Conservation (phyloP, 2,888 invertebrate genomes). For the Bombyx huttoni region DNA sequence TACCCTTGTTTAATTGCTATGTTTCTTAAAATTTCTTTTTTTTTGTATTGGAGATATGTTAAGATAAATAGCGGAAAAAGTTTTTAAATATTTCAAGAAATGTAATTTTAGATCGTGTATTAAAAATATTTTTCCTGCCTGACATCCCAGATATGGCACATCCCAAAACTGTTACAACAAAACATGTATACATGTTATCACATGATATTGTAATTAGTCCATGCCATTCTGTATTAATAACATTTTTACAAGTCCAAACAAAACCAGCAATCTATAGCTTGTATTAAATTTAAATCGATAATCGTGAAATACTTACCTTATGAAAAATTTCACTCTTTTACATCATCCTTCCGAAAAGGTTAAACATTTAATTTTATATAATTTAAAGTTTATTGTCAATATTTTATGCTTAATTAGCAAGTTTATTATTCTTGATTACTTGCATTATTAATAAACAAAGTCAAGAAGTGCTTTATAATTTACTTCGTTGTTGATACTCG, state of each 20-base stretch:
- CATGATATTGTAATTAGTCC: background rate
- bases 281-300: background rate
- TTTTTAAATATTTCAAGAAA: no score
- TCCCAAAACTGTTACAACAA: background rate
- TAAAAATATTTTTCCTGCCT: no score
- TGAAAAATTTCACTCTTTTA: background rate
- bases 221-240: background rate
- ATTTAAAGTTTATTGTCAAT: background rate
- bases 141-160: no score
- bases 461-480: no score
- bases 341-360: background rate
- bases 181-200: background rate
- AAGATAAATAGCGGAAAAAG: no score
- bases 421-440: background rate
- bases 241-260: background rate
- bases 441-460: no score
- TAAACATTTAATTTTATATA: background rate
- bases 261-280: background rate
- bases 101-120: no score
- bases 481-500: no score
- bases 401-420: background rate
- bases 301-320: background rate
- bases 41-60: no score
- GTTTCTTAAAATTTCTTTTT: no score
- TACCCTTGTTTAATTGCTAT: no score